These are phyloP conservation scores for Listronotus oregonensis DNA, from an alignment of 1,140 invertebrate genomes.

Conservation along the genomic window DNA sequence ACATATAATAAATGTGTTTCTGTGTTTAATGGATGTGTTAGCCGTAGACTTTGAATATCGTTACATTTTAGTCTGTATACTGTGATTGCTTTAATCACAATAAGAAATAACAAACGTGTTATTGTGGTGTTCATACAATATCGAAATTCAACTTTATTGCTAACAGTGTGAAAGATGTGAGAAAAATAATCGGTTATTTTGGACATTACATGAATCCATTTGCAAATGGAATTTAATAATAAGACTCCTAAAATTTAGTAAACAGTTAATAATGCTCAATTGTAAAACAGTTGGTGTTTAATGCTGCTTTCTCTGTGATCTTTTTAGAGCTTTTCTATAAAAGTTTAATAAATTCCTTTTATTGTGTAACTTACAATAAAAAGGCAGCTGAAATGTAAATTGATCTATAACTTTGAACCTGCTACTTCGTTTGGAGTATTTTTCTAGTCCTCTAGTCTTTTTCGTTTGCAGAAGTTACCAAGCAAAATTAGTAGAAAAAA, in stretches of 20 bases:
- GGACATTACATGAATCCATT: conserved; percentile 11
- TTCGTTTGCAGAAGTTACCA: conserved; percentile 34
- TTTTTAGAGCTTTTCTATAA: conserved; percentile 1
- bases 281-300: conserved; percentile 18
- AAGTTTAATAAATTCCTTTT: conserved; percentile 16
- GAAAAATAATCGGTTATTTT: conserved; percentile 15
- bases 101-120: conserved; percentile 52
- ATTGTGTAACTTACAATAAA: conserved; percentile 16
- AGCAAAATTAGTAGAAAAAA: conserved; percentile 31
- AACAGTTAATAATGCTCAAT: conserved; percentile 20
- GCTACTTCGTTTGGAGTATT: conserved; percentile 1
- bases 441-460: conserved; percentile 30
- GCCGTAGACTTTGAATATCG: conserved; percentile 49
- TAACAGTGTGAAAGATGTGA: conserved; percentile 41
- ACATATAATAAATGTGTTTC: conserved; percentile 46
- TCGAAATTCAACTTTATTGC: conserved; percentile 48
- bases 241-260: conserved; percentile 6
- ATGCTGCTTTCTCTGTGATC: conserved; percentile 26
- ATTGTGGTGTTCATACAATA: conserved; percentile 55
- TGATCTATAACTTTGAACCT: neutral
- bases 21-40: conserved; percentile 54
- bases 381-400: conserved; percentile 15
- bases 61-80: conserved; percentile 52
- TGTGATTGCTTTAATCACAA: conserved; percentile 52
- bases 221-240: conserved; percentile 31